phyloP scores from a whole-genome alignment of 2,888 invertebrate genomes.

The Melanotus villosus region DNA sequence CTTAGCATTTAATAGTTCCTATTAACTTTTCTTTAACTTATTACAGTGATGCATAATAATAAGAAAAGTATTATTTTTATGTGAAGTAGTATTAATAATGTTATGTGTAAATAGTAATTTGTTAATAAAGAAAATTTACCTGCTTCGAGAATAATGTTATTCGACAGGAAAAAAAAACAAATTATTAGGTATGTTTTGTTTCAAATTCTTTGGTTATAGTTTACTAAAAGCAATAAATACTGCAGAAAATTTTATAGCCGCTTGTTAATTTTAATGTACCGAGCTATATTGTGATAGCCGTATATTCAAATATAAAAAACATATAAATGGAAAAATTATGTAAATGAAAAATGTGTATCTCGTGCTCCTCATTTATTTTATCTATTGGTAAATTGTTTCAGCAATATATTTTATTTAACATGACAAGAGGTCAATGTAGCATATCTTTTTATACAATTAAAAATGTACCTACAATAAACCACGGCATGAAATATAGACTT shows the following conservation, averaged over 20 bases:
- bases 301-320: conserved; percentile 5
- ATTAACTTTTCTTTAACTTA: too few relatives aligned
- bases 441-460: conserved; percentile 16
- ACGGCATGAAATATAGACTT: conserved; percentile 20
- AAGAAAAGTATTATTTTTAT: too few relatives aligned
- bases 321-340: conserved; percentile 13
- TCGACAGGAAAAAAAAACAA: too few relatives aligned
- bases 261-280: conserved; percentile 8
- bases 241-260: conserved; percentile 1
- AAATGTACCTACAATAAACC: conserved; percentile 5
- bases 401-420: conserved; percentile 21
- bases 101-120: too few relatives aligned
- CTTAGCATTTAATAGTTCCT: too few relatives aligned
- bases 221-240: too few relatives aligned
- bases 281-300: neutral
- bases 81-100: too few relatives aligned
- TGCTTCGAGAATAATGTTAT: too few relatives aligned
- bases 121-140: too few relatives aligned
- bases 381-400: conserved; percentile 1
- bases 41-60: too few relatives aligned
- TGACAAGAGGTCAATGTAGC: conserved; percentile 15
- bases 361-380: conserved; percentile 13
- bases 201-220: too few relatives aligned
- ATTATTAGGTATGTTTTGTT: too few relatives aligned
- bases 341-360: conserved; percentile 11